A percentile compares a stretch with the other conserved stretches of the same genome.
Conservation (phyloP, 2,797 vertebrate species). For the Scleropages formosus region DNA sequence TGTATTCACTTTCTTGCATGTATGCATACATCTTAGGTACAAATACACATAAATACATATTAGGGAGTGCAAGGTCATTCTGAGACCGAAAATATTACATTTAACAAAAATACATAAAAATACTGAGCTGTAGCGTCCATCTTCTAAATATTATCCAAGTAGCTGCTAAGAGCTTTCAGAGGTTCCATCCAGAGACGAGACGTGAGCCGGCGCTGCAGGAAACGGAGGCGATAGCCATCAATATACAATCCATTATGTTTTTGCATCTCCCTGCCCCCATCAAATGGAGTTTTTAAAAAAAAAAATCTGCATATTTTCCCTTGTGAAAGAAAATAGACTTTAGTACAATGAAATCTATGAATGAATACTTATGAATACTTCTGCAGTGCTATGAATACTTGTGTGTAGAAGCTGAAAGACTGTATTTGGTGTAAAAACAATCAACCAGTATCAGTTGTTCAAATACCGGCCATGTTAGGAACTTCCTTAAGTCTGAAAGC, state of each 20-base stretch:
- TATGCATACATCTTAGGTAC: neutral
- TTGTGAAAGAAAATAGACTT: neutral
- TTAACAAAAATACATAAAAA: conserved; percentile 23
- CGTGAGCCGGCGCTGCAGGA: conserved; percentile 17
- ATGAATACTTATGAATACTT: too few relatives aligned
- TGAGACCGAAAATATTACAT: conserved; percentile 12
- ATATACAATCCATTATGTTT: conserved; percentile 14
- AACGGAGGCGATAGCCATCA: conserved; percentile 17
- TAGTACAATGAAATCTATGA: neutral
- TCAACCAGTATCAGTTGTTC: too few relatives aligned
- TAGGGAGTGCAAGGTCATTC: neutral
- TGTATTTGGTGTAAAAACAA: too few relatives aligned
- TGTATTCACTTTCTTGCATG: neutral
- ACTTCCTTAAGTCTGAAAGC: too few relatives aligned
- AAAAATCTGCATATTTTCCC: neutral
- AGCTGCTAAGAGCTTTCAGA: conserved; percentile 9
- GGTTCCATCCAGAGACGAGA: conserved; percentile 2
- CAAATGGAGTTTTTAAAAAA: neutral
- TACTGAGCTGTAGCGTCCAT: conserved; percentile 5
- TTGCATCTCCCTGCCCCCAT: neutral
- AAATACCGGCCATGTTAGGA: too few relatives aligned
- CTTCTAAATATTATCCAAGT: conserved; percentile 16
- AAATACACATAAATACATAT: neutral
- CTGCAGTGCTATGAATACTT: too few relatives aligned
- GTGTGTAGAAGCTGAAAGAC: too few relatives aligned